These are phyloP conservation scores for Noctua janthina DNA, from an alignment of 2,888 invertebrate genomes.

Conservation along the genomic window DNA sequence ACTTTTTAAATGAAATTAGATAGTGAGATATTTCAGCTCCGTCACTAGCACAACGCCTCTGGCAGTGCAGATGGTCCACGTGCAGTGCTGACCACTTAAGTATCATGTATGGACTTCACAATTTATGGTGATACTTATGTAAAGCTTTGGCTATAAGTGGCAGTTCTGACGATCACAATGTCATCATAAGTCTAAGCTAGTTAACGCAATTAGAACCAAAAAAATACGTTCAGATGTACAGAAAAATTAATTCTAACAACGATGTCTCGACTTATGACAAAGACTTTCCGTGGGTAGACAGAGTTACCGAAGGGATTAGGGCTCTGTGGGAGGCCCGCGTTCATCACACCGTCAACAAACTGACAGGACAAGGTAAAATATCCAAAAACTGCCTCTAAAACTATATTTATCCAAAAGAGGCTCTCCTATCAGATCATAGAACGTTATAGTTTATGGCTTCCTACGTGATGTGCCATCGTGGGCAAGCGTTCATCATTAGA, in stretches of 20 bases:
- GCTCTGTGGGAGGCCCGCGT: constrained; percentile 30
- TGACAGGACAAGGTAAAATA: constrained; percentile 36
- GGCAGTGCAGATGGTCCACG: background rate
- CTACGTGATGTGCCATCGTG: constrained; percentile 55
- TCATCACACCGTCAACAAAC: constrained; percentile 27
- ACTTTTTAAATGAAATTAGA: background rate
- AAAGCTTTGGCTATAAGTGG: background rate
- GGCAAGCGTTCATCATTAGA: constrained; percentile 60
- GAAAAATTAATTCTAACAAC: constrained; percentile 7
- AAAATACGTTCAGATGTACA: background rate
- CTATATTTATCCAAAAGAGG: constrained; percentile 44
- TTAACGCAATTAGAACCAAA: background rate
- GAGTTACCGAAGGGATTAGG: constrained; percentile 16
- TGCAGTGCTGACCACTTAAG: background rate
- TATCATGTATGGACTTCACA: background rate
- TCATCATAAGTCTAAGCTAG: background rate
- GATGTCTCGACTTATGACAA: constrained; percentile 7
- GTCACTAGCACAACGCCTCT: background rate
- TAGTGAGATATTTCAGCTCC: background rate
- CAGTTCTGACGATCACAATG: background rate
- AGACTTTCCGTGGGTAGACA: constrained; percentile 30
- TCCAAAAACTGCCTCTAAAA: constrained; percentile 6
- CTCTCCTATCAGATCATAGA: constrained; percentile 35
- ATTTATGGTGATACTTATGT: background rate
- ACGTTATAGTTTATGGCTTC: constrained; percentile 41